Conservation (phyloP, 2,797 vertebrate species). For the Furcifer pardalis region DNA sequence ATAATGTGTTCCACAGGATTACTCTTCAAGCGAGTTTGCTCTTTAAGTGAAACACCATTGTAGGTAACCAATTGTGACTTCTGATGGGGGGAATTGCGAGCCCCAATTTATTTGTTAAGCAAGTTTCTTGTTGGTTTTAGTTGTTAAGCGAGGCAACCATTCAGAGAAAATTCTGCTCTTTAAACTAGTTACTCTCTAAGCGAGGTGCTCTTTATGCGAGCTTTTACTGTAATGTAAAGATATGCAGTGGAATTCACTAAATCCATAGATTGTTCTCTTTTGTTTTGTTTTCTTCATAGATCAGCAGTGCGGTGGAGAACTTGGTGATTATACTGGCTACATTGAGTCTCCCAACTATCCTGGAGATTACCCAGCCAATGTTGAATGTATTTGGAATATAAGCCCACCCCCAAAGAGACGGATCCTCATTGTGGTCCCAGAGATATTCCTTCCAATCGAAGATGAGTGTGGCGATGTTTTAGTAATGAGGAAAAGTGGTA, state of each 20-base stretch:
- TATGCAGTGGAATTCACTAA: neutral
- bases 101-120: too few species aligned
- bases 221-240: too few species aligned
- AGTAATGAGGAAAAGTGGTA: slow-evolving; percentile 98
- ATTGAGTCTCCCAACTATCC: slow-evolving; percentile 98
- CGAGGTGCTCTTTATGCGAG: too few species aligned
- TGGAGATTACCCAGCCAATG: slow-evolving; percentile 94
- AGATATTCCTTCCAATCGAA: slow-evolving; percentile 97
- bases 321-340: slow-evolving; percentile 94
- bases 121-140: too few species aligned
- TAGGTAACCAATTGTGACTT: too few species aligned
- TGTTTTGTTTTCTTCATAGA: slow-evolving; percentile 77
- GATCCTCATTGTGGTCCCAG: slow-evolving; percentile 95
- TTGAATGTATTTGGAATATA: slow-evolving; percentile 96
- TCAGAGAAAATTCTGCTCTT: too few species aligned
- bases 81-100: too few species aligned
- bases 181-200: too few species aligned
- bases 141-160: too few species aligned
- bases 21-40: too few species aligned
- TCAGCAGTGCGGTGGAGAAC: slow-evolving; percentile 92
- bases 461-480: slow-evolving; percentile 96
- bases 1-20: too few species aligned
- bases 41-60: too few species aligned
- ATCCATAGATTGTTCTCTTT: neutral
- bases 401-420: slow-evolving; percentile 93